Evolutionary conservation across 2,888 invertebrate genomes (phyloP), one percentile per base, ranked within the genome.

Genomic region (Drosophila quinaria): DNA sequence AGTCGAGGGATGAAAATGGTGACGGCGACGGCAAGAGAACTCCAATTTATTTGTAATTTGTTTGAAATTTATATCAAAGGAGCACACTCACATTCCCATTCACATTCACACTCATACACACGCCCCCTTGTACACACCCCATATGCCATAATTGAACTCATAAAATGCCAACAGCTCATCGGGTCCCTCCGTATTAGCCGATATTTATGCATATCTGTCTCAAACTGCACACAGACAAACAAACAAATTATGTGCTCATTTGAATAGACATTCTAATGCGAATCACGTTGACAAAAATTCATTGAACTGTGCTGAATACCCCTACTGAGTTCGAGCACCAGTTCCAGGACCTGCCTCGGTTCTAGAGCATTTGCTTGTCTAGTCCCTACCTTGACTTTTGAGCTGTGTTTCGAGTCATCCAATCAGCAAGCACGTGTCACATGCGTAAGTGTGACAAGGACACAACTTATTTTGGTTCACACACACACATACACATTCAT

Each of bases 11-110:
- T 84, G 87, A 76, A 81, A 78, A 78, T 78, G 65, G 70, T 58
- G 60, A 60, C 41, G 80, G 62, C 78, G 15, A 75, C 81, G 81
- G 84, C 87, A 87, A 83, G 81, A 87, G 87, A 84, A 78, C 86
- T 82, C 87, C 87, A 87, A 87, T 89, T 87, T 87, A 88, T 87
- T 88, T 87, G 87, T 82, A 88, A 88, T 87, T 87, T 87, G 86
- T 88, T 82, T 71, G 84, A 87, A 87, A 88, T 88, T 86, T 88
- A 86, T 86, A 71, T 88, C 74, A 88, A 86, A 84, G 63, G 50
- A 58, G 56, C 42, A 58, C 64, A 61, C 52, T 58, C 54, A 67
- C 59, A 68, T 52, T 68, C 54, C 42, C 64, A 54, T 58, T 60
- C 56, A 50, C 67, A 29, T 52, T 42, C 62, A 35, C 60, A 55